phyloP scores from a whole-genome alignment of 23 tunicate genomes.

The Ciona savignyi region DNA sequence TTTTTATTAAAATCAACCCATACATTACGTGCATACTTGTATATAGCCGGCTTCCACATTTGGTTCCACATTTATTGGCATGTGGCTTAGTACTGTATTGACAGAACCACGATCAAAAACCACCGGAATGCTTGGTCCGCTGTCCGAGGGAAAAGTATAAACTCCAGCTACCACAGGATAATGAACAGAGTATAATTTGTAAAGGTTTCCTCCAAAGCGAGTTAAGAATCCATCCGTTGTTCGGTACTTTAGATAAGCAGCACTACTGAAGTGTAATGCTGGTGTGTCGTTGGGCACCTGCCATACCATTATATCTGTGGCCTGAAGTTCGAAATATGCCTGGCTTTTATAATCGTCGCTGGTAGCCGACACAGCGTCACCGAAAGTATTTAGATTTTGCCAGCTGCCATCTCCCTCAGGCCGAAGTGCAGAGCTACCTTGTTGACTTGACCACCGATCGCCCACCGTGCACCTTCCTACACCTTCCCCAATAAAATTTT shows the following conservation, averaged over 20 bases:
- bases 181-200: slow-evolving; percentile 11
- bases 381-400: slow-evolving; percentile 24
- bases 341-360: slow-evolving; percentile 42
- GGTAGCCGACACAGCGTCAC: slow-evolving; percentile 23
- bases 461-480: slow-evolving; percentile 31
- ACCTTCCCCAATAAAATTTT: slow-evolving; percentile 11
- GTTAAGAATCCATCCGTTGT: slow-evolving; percentile 17
- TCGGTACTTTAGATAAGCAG: slow-evolving; percentile 18
- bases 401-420: slow-evolving; percentile 32
- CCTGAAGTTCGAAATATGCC: slow-evolving; percentile 25
- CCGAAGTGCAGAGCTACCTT: slow-evolving; percentile 13
- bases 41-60: slow-evolving; percentile 8
- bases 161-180: slow-evolving; percentile 16
- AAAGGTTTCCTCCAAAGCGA: slow-evolving; percentile 39
- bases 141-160: slow-evolving; percentile 7
- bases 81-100: neutral
- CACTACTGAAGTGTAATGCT: neutral
- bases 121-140: slow-evolving; percentile 34
- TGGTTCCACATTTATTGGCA: neutral
- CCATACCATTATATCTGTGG: slow-evolving; percentile 41
- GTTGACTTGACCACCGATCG: slow-evolving; percentile 49
- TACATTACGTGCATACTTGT: too few relatives aligned
- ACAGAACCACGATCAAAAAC: slow-evolving; percentile 19
- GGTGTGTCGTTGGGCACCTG: slow-evolving; percentile 48
- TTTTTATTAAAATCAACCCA: too few relatives aligned